Conservation (phyloP, 2,888 invertebrate genomes). For the Volucella inflata region DNA sequence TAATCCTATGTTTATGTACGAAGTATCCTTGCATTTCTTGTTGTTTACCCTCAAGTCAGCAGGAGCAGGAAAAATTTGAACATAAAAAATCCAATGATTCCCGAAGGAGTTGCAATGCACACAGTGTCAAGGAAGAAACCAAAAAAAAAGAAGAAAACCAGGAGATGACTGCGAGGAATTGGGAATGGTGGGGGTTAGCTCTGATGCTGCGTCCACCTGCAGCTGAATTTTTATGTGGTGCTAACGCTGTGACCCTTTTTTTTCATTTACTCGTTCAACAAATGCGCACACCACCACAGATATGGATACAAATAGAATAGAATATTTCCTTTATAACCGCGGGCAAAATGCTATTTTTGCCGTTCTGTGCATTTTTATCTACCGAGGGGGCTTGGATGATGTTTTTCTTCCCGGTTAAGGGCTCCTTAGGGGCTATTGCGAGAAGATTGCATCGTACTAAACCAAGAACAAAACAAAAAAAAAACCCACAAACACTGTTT, state of each 20-base stretch:
- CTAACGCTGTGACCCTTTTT: slow-evolving; percentile 74
- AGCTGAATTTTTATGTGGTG: slow-evolving; percentile 73
- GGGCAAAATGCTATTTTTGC: slow-evolving; percentile 59
- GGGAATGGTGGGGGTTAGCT: slow-evolving; percentile 3
- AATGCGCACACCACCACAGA: no score
- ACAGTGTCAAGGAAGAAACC: slow-evolving; percentile 29
- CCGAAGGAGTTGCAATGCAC: slow-evolving; percentile 61
- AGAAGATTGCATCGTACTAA: slow-evolving; percentile 69
- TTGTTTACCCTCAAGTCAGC: slow-evolving; percentile 53
- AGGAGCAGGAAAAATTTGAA: slow-evolving; percentile 48
- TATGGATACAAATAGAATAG: slow-evolving; percentile 43
- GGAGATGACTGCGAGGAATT: no score
- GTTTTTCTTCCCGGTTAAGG: slow-evolving; percentile 28
- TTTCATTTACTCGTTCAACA: no score
- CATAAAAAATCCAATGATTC: slow-evolving; percentile 64
- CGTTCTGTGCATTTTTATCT: slow-evolving; percentile 68
- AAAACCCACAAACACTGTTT: slow-evolving; percentile 6
- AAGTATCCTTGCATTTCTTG: slow-evolving; percentile 64
- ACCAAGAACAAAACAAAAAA: no score
- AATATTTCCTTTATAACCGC: slow-evolving; percentile 56
- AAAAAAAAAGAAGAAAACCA: no score
- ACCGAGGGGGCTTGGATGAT: slow-evolving; percentile 19
- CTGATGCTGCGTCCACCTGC: slow-evolving; percentile 69
- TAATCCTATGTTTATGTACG: slow-evolving; percentile 63
- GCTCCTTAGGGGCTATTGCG: slow-evolving; percentile 70